A percentile compares a stretch with the other conserved stretches of the same genome.
Conservation (phyloP, 2,888 invertebrate species). For the Sesia bembeciformis region DNA sequence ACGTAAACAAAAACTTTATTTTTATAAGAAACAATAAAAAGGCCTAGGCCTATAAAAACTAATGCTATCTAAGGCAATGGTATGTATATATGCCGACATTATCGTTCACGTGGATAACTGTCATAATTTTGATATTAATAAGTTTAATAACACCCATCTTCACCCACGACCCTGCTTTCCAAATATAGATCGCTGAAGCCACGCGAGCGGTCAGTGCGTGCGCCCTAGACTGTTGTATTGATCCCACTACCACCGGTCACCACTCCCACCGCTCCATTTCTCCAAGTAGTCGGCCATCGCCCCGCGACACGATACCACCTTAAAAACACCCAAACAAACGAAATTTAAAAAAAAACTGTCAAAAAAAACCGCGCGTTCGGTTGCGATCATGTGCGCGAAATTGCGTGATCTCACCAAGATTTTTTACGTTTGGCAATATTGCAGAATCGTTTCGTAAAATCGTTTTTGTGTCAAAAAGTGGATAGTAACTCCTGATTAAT, state of each 20-base stretch:
- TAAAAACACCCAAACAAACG: conserved; percentile 17
- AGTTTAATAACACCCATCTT: background rate
- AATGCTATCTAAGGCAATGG: too few relatives aligned
- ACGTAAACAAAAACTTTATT: too few relatives aligned
- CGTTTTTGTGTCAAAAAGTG: conserved; percentile 23
- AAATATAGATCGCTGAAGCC: conserved; percentile 43
- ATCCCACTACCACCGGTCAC: conserved; percentile 66
- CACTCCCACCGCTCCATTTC: conserved; percentile 56
- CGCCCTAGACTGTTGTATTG: conserved; percentile 63
- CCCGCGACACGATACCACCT: conserved; percentile 51
- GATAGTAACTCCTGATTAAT: conserved; percentile 26
- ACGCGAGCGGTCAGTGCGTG: conserved; percentile 66
- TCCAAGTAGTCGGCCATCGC: conserved; percentile 62
- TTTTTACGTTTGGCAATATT: too few relatives aligned
- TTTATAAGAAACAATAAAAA: too few relatives aligned
- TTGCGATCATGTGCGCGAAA: too few relatives aligned
- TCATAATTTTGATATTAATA: too few relatives aligned
- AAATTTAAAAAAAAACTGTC: too few relatives aligned
- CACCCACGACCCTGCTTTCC: conserved; percentile 23
- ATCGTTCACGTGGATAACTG: too few relatives aligned
- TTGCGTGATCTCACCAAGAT: too few relatives aligned
- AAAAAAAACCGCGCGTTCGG: too few relatives aligned
- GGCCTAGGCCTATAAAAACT: too few relatives aligned
- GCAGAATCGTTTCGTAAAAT: background rate
- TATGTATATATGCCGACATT: too few relatives aligned